Evolutionary conservation across 2,113 vertebrate species (phyloP).

Genomic region (Dermatemys mawii): DNA sequence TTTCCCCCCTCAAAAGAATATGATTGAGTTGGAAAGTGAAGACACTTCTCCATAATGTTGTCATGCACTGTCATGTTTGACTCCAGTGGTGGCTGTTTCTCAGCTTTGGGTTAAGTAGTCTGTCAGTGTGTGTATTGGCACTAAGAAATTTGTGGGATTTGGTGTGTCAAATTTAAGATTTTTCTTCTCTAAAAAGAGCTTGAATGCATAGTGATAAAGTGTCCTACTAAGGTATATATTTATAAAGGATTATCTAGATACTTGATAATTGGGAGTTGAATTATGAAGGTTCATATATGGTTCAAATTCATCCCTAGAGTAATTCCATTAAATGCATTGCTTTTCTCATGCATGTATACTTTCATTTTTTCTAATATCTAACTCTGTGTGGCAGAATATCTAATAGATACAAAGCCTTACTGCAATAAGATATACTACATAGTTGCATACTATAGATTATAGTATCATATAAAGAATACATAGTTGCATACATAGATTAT

Average conservation of each 20-base stretch:
- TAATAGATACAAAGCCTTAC: background rate
- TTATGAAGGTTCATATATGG: background rate
- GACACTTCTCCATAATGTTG: constrained; percentile 9
- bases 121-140: background rate
- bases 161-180: background rate
- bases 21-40: constrained; percentile 2
- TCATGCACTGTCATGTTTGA: background rate
- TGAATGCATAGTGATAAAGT: background rate
- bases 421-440: background rate
- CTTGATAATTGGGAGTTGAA: background rate
- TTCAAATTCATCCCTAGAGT: background rate
- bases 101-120: background rate
- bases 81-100: background rate
- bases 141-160: background rate
- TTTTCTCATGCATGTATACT: background rate
- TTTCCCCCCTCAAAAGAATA: constrained; percentile 43
- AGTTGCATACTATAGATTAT: too few relatives aligned
- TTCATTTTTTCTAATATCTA: background rate
- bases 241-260: background rate
- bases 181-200: background rate
- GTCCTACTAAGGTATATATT: background rate
- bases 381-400: background rate
- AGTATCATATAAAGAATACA: background rate
- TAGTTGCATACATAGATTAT: too few relatives aligned
- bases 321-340: background rate